Evolutionary conservation across 2,888 invertebrate species (phyloP), one percentile per base, ranked within the genome.

Genomic region (Lycaena phlaeas): DNA sequence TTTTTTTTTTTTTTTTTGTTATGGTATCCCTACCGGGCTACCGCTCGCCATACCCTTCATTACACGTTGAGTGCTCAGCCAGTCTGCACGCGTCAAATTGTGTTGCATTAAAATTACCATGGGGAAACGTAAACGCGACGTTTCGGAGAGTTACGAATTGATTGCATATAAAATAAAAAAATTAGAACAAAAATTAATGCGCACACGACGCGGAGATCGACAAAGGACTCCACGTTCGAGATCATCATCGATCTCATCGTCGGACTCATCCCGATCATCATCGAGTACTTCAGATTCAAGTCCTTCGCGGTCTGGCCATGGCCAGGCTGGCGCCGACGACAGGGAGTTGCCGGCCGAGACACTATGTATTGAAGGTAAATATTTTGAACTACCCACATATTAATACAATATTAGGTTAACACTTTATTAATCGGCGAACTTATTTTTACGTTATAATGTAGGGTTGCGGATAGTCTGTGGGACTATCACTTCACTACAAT

Each of bases 401-500:
- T 17, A 14, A 22, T 25, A 12, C 29, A 38, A 18, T 28, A 38
- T 2, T 17, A 18, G 27, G 28, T 28, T 28, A 38, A 12, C 28
- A 38, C 38, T 28, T 27, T 38, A 38, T 28, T 28, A 28, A n/a
- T n/a, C n/a, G n/a, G n/a, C 10, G 31, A 17, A 17, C 9, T 9
- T 27, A 12, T 36, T 14, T 27, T n/a, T 26, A 41, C 41, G 36
- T 36, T n/a, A 17, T 34, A 27, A 27, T 27, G 18, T 22, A 12
- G 18, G 22, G 27, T 10, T 41, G 41, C 41, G 29, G 36, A 28
- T 34, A 36, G 36, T 36, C 25, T 36, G 6, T 28, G 28, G 41
- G 36, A 14, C 36, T 30, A 34, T 41, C 41, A 41, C 41, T 41
- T 41, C 28, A 14, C 27, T 36, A 28, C 11, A 29, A 29, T 34